Percentiles rank a stretch among this genome's conserved stretches.
phyloP scores from a whole-genome alignment of 2,888 invertebrate species.

The Tetramorium bicarinatum region DNA sequence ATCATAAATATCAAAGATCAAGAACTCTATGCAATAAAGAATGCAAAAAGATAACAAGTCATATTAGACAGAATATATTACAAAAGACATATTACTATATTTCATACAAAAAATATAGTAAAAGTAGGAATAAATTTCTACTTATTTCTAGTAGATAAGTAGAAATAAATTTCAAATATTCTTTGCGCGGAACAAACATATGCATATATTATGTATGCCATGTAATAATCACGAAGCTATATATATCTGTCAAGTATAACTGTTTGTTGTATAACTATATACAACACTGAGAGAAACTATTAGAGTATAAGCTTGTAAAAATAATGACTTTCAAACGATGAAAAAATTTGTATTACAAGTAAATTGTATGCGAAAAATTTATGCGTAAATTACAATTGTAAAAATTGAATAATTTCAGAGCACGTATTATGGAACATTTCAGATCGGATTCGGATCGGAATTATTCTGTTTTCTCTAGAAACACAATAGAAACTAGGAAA shows the following conservation, averaged over 20 bases:
- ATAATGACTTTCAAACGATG: not conserved
- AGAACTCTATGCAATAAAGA: not conserved
- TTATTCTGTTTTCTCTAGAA: too few relatives aligned
- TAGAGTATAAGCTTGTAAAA: not conserved
- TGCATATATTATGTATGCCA: conserved; percentile 6
- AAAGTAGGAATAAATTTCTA: conserved; percentile 4
- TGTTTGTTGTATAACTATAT: not conserved
- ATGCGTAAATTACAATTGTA: not conserved
- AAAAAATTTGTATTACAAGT: not conserved
- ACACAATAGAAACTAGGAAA: too few relatives aligned
- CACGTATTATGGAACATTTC: too few relatives aligned
- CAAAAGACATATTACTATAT: too few relatives aligned
- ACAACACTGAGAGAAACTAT: not conserved
- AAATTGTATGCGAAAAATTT: not conserved
- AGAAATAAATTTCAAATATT: conserved; percentile 17
- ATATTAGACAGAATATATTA: not conserved
- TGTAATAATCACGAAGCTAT: conserved; percentile 9
- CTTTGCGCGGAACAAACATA: conserved; percentile 6
- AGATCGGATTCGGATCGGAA: too few relatives aligned
- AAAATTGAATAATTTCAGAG: not conserved
- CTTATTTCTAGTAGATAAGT: not conserved
- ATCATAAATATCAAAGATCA: not conserved
- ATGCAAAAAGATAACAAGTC: not conserved
- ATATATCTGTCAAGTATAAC: not conserved
- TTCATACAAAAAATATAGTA: not conserved